Conservation (phyloP, 2,113 vertebrate genomes). For the Daubentonia madagascariensis region DNA sequence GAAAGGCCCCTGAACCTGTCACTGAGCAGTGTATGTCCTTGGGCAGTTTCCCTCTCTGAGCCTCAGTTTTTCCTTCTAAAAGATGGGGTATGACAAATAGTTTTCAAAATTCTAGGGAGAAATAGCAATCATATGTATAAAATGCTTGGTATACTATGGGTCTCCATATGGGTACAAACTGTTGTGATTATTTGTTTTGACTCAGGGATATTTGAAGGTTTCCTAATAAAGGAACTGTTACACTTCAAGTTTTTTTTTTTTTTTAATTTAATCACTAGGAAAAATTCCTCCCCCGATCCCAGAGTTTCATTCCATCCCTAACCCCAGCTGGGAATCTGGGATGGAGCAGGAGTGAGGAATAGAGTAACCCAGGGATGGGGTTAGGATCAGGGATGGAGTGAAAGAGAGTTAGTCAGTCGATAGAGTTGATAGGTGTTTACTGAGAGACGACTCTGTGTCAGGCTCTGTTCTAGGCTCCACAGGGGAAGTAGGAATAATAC, state of each 20-base stretch:
- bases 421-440: neutral
- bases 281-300: neutral
- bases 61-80: neutral
- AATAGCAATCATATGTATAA: neutral
- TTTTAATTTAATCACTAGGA: neutral
- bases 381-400: neutral
- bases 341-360: neutral
- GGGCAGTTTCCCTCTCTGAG: neutral
- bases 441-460: neutral
- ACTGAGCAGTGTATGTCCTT: neutral
- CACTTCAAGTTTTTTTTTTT: neutral
- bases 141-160: neutral
- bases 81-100: neutral
- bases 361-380: accelerated
- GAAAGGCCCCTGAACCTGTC: neutral
- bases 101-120: neutral
- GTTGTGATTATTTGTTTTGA: neutral
- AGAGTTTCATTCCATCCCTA: neutral
- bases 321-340: no score
- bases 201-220: neutral
- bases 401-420: neutral
- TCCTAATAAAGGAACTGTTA: neutral
- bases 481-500: neutral
- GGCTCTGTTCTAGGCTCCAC: neutral
- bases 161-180: neutral